Evolutionary conservation across 1,140 invertebrate genomes (phyloP), one percentile per base, ranked within the genome.

Genomic region (Drosophila prosaltans): DNA sequence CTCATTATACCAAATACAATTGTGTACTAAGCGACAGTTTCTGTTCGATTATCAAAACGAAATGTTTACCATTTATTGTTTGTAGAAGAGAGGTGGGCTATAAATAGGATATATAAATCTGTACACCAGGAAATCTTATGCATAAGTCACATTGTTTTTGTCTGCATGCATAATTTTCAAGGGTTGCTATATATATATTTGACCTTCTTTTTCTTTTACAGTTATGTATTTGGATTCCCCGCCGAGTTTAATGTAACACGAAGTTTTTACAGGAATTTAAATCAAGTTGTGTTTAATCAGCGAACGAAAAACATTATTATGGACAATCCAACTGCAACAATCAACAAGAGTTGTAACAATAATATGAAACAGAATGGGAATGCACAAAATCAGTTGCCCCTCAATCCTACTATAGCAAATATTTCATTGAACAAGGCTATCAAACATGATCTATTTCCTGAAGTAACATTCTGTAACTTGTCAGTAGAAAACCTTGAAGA

Each of bases 391-490:
- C 72, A 68, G 0, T 41, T 85, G 40, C 16, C 58, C 2, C 21
- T 36, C 10, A 61, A 66, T 54, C 70, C 61, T 5, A 81, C 89
- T 1, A 78, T 84, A 10, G 77, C 84, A 0, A 91, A 91, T 11
- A 90, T 90, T 30, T 90, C 90, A 9, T 69, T 91, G 1, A 85
- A 91, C 59, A 91, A 80, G 75, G 72, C 81, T 41, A 89, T 92
- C 48, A 91, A 90, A 51, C 91, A 92, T 54, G 91, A 92, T 60
- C 82, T 92, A 3, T 92, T 92, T 48, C 91, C 89, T 39, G 91
- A 92, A 65, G 91, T 92, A 5, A 92, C 81, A 3, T 92, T 92
- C 59, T 92, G 91, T 64, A 91, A 92, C 69, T 73, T 92, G 8
- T 92, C 91, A 0, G 85, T 72, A 54, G 83, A 90, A 45, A 78